Percentiles rank a stretch among this genome's conserved stretches.
Evolutionary conservation across 2,113 vertebrate genomes (phyloP).

Genomic region (Puffinus mauretanicus): DNA sequence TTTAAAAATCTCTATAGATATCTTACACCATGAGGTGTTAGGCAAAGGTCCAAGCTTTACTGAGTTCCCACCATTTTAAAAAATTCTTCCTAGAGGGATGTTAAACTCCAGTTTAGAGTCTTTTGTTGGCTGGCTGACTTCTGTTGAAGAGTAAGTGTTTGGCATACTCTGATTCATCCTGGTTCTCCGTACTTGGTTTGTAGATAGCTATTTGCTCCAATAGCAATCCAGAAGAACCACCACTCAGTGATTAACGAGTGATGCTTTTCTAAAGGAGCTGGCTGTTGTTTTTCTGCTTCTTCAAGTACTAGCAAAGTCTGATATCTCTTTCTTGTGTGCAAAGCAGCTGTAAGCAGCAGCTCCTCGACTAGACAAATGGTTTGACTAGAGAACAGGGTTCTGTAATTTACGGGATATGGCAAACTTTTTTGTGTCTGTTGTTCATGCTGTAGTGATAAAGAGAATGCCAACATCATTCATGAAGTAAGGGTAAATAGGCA

Average conservation of each 20-base stretch:
- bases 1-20: not conserved
- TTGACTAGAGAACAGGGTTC: not conserved
- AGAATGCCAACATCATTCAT: not conserved
- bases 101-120: not conserved
- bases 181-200: not conserved
- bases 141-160: not conserved
- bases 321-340: not conserved
- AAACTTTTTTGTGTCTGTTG: not conserved
- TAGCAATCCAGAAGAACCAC: not conserved
- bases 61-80: not conserved
- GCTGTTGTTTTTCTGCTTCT: not conserved
- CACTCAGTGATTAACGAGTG: fast-evolving
- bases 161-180: not conserved
- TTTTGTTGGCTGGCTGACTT: not conserved
- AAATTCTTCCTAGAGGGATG: not conserved
- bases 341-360: not conserved
- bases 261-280: not conserved
- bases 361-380: not conserved
- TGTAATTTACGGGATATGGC: not conserved
- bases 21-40: not conserved
- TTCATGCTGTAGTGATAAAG: not conserved
- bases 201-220: not conserved
- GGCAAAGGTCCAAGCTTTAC: not conserved
- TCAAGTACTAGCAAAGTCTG: not conserved
- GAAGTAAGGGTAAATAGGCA: not conserved